A percentile compares a stretch with the other conserved stretches of the same genome.
Evolutionary conservation across 2,113 vertebrate species (phyloP).

Genomic region (Vulpes ferrilata): DNA sequence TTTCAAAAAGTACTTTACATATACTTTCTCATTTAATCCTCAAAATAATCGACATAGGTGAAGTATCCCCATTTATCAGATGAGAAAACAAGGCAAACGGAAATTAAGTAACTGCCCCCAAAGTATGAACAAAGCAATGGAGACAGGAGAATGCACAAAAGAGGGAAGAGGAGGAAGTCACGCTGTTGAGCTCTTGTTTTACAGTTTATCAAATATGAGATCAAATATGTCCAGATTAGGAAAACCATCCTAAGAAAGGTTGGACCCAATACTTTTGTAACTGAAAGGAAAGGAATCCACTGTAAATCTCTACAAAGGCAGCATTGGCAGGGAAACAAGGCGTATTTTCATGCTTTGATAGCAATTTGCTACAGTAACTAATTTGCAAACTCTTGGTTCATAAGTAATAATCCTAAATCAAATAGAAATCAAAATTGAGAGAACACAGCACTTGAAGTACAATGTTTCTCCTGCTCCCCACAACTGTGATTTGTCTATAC

Average conservation of each 20-base stretch:
- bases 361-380: not conserved
- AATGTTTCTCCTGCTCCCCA: not conserved
- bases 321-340: not conserved
- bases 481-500: not conserved
- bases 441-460: not conserved
- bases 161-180: not conserved
- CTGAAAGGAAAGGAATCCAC: constrained; percentile 20
- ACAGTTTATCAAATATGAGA: not conserved
- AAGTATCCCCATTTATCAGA: not conserved
- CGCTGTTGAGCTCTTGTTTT: not conserved
- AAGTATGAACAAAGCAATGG: not conserved
- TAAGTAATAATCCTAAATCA: not conserved
- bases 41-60: not conserved
- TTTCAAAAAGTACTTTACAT: not conserved
- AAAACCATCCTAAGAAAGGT: not conserved
- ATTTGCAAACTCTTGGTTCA: not conserved
- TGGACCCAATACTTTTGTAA: not conserved
- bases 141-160: not conserved
- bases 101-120: not conserved
- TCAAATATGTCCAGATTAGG: not conserved
- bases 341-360: not conserved
- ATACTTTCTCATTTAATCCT: not conserved
- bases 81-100: not conserved
- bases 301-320: not conserved
- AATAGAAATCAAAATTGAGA: constrained; percentile 22